phyloP scores from a whole-genome alignment of 2,888 invertebrate species.

The Drosophila emarginata region DNA sequence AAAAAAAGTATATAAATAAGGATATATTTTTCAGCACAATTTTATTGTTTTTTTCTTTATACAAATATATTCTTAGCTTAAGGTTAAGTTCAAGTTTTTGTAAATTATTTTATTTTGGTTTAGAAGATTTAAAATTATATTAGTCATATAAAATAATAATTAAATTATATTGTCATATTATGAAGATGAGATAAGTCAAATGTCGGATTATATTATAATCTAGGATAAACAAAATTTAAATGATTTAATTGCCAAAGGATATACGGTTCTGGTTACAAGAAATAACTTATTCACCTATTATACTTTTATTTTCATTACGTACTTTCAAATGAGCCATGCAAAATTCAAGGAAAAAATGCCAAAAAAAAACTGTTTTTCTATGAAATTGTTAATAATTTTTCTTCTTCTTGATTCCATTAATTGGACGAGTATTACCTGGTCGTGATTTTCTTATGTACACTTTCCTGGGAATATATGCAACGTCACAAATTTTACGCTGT shows the following conservation, averaged over 20 bases:
- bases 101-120: no score
- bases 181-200: neutral
- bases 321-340: neutral
- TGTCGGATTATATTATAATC: neutral
- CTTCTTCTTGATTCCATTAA: neutral
- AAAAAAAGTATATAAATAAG: no score
- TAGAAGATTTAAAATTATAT: neutral
- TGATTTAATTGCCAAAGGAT: neutral
- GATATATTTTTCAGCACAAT: no score
- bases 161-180: neutral
- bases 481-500: slow-evolving; percentile 36
- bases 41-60: no score
- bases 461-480: slow-evolving; percentile 26
- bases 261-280: neutral
- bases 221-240: neutral
- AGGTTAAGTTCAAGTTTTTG: no score
- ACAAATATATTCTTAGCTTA: no score
- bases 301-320: neutral
- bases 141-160: neutral
- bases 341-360: neutral
- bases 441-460: slow-evolving; percentile 32
- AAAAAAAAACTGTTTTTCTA: neutral
- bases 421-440: neutral
- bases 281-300: neutral
- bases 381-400: neutral